Conservation (phyloP, 2,888 invertebrate species). For the Cataglyphis rosenhaueri region DNA sequence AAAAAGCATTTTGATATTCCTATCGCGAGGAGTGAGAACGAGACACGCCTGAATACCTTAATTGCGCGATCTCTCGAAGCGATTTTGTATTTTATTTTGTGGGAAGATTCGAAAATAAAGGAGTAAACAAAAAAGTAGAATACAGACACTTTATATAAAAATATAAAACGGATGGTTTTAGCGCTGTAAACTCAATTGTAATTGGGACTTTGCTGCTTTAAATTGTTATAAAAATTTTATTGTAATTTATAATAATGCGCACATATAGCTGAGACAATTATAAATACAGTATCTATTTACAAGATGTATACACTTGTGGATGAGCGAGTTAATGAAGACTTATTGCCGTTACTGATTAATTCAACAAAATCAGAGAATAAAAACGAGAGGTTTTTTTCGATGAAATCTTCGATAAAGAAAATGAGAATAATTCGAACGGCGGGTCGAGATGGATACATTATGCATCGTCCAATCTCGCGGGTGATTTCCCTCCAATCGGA, state of each 20-base stretch:
- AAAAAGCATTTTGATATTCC: slow-evolving; percentile 81
- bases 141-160: neutral
- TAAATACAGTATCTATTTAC: neutral
- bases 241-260: neutral
- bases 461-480: slow-evolving; percentile 80
- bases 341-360: neutral
- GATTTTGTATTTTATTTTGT: slow-evolving; percentile 4
- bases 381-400: slow-evolving; percentile 6
- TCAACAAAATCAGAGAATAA: neutral
- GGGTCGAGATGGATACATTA: slow-evolving; percentile 75
- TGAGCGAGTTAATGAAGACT: neutral
- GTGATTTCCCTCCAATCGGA: slow-evolving; percentile 78
- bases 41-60: slow-evolving; percentile 47
- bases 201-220: neutral
- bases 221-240: neutral
- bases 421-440: slow-evolving; percentile 67
- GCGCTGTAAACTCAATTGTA: neutral
- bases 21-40: slow-evolving; percentile 6
- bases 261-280: neutral
- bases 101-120: neutral
- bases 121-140: neutral
- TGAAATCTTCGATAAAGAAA: slow-evolving; percentile 54
- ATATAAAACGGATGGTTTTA: neutral
- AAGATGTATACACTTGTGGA: neutral
- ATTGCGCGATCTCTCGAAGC: slow-evolving; percentile 47